Evolutionary conservation across 2,888 invertebrate genomes (phyloP), one percentile per base, ranked within the genome.

Genomic region (Laspeyria flexula): DNA sequence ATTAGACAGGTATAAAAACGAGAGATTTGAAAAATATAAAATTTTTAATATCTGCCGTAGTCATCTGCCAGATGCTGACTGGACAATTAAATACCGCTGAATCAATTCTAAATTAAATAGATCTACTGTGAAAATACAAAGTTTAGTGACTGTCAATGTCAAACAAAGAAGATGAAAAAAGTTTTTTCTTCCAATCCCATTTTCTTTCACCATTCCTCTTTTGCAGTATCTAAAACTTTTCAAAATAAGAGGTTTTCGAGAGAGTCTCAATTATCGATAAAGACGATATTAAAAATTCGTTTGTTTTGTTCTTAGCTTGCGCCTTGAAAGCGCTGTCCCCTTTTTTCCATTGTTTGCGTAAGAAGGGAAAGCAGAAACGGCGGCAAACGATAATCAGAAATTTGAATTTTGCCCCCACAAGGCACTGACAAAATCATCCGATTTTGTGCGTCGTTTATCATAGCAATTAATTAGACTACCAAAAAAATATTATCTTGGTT

Each of bases 151-250:
- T 88, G 90, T 90, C 90, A 91, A 90, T 90, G 90, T 91, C 91
- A 92, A 90, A 90, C 86, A 90, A 91, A 91, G 91, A 89, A 92
- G 90, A 91, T 92, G 91, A 90, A 91, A 90, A 92, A 92, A 91
- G 88, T 91, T 92, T 90, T 85, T 84, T 84, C 85, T 81, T 82
- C 83, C 85, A 87, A 88, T 90, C 85, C 86, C 85, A 88, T 89
- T 91, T 91, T 90, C 87, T 82, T 87, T 88, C 84, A 82, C 83
- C 81, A 88, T 87, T 90, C 85, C 87, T 89, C 87, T 90, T 90
- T 91, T 85, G 83, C 85, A 86, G 88, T 87, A 87, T 88, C 85
- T 85, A 81, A 91, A 91, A 91, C 84, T 90, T 91, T 90, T 85
- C 83, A 90, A 92, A 92, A 91, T 90, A 88, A 90, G 90, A 90